Base-by-base conservation (phyloP, 1,140 invertebrate genomes). In the Drosophila willistoni region DNA sequence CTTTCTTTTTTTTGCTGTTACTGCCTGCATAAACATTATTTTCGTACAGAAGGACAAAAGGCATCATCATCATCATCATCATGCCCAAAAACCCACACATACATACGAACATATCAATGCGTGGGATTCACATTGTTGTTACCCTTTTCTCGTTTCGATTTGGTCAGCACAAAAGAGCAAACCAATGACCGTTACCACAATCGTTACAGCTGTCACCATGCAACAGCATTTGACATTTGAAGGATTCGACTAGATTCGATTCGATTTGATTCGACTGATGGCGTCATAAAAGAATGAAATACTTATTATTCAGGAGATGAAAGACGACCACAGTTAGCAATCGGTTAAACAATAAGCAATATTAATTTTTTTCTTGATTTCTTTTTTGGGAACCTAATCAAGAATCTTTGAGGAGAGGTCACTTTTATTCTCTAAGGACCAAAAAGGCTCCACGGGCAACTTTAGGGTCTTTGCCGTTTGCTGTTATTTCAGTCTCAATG, bases 11-110 rank as follows among this genome's bases (percentile, higher is more conserved):
- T 65, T 62, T 68, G 59, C 61, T 47, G 36, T 55, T 54, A 51
- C 47, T 34, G 69, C 73, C 73, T 76, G 73, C 73, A 76, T 76
- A 76, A 76, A 77, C 66, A 76, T 77, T 76, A 76, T 76, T 76
- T 76, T 77, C 76, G 73, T 73, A 67, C 54, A 76, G 66, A 70
- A 76, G 59, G 76, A 77, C 71, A 73, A 73, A 76, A 70, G 73
- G 66, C 64, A 39, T 57, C 33, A 47, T 17, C 7, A 42, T 42
- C 5, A 22, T 25, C 25, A 25, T 29, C 29, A 29, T 29, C 29
- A 29, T 29, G 29, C 5, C n/a, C 42, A 17, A 19, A 14, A 47
- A 19, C 44, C 14, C 14, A 36, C 10, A 13, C 41, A 17, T 22
- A 9, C 17, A n/a, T 51, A 19, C 7, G 22, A 0, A 19, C 54